Evolutionary conservation across 2,113 vertebrate species (phyloP), one percentile per base, ranked within the genome.

Genomic region (Seriola rivoliana): DNA sequence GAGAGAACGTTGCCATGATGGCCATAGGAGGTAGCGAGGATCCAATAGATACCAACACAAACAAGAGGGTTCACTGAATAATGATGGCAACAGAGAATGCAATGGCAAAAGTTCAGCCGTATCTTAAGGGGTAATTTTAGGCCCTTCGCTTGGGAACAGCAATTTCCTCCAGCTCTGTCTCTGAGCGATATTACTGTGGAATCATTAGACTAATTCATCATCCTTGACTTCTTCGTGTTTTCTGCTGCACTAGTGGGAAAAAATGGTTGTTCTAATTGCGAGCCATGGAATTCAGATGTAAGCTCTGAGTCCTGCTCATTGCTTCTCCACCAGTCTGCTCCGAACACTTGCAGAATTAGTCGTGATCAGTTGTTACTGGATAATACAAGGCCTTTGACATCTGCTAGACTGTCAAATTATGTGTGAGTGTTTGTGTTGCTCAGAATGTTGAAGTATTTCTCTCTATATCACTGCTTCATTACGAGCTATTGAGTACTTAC

Each of bases 181-280:
- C 80, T 62, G 75, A 93, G 90, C 78, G 69, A 88, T 91, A 88
- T 94, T 93, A 88, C 93, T 91, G 86, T 93, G 85, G 85, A 94
- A 93, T 94, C 91, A 92, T 91, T 91, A 86, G 85, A 85, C 87
- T 93, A 93, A 93, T 95, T 95, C 90, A 94, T 94, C 88, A 93
- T 85, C 84, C 88, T 89, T 84, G 84, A 91, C 90, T 92, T 88
- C 84, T 91, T 86, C 71, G 75, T 90, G 87, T 91, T 93, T 92
- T 89, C 86, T 85, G 80, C 81, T 84, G 84, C 88, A 90, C 86
- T 87, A 69, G 81, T 89, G 71, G 82, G 23, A 59, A 12, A 8
- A 78, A 74, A 77, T 67, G 77, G 82, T 71, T 44, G 77, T 82
- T 90, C 92, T 95, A 93, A 94, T 94, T 94, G 87, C 91, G 57